A percentile compares a stretch with the other conserved stretches of the same genome.
phyloP scores from a whole-genome alignment of 2,797 vertebrate genomes.

The Onychomys arenicola region DNA sequence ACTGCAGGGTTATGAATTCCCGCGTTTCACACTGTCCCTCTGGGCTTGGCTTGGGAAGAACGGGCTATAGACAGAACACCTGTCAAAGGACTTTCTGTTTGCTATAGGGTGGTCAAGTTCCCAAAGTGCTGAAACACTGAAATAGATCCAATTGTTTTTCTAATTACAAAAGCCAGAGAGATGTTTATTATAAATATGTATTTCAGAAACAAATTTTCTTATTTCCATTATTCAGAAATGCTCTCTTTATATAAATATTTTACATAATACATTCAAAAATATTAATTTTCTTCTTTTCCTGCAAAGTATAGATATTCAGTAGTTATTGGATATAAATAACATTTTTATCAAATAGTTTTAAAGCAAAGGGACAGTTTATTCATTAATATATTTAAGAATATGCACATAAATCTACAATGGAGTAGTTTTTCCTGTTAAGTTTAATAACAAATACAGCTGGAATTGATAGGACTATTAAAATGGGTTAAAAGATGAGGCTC shows the following conservation, averaged over 20 bases:
- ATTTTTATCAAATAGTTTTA: neutral
- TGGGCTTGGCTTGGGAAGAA: neutral
- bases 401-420: neutral
- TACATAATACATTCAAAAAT: neutral
- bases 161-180: neutral
- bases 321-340: neutral
- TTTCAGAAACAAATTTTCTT: neutral
- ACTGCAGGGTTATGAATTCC: neutral
- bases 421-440: neutral
- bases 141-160: neutral
- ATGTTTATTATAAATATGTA: neutral
- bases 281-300: neutral
- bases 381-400: constrained; percentile 29
- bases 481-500: neutral
- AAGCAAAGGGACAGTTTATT: neutral
- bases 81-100: neutral
- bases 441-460: constrained; percentile 4
- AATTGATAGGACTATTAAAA: neutral
- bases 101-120: neutral
- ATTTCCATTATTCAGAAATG: neutral
- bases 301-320: neutral
- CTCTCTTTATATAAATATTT: neutral
- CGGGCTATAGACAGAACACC: neutral
- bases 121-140: neutral
- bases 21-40: neutral